A percentile compares a stretch with the other conserved stretches of the same genome.
Evolutionary conservation across 2,113 vertebrate species (phyloP).

Genomic region (Paradisaea rubra): DNA sequence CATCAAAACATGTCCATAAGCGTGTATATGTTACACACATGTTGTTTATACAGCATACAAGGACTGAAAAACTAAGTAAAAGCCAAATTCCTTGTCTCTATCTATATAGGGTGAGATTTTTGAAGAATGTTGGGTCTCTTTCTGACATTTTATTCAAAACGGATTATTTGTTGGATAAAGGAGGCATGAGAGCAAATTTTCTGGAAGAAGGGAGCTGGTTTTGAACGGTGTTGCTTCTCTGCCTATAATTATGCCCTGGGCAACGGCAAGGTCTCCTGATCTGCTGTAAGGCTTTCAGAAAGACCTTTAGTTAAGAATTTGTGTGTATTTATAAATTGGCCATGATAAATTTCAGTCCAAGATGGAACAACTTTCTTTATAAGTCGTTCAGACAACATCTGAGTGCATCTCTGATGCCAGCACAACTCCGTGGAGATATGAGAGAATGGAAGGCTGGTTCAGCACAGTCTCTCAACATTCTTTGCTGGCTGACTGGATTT

Average conservation of each 20-base stretch:
- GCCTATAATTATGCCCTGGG: neutral
- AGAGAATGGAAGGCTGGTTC: neutral
- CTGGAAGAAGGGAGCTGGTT: neutral
- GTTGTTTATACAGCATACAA: neutral
- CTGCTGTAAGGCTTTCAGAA: neutral
- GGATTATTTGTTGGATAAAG: neutral
- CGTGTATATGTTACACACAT: neutral
- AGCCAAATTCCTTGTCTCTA: neutral
- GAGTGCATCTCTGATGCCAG: neutral
- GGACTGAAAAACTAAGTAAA: neutral
- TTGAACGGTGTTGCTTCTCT: neutral
- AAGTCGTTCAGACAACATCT: neutral
- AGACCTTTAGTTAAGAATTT: neutral
- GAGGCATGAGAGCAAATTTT: neutral
- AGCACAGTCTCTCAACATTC: neutral
- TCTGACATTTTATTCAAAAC: neutral
- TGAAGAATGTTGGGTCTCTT: neutral
- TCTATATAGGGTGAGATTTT: neutral
- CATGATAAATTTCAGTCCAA: neutral
- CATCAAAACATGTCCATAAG: neutral
- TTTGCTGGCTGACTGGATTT: neutral
- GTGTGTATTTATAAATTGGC: neutral
- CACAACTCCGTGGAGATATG: accelerated
- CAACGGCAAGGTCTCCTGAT: neutral
- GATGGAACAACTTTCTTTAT: neutral